A percentile compares a stretch with the other conserved stretches of the same genome.
Conservation (phyloP, 64 coral and sea anemone species). For the Porites lutea region DNA sequence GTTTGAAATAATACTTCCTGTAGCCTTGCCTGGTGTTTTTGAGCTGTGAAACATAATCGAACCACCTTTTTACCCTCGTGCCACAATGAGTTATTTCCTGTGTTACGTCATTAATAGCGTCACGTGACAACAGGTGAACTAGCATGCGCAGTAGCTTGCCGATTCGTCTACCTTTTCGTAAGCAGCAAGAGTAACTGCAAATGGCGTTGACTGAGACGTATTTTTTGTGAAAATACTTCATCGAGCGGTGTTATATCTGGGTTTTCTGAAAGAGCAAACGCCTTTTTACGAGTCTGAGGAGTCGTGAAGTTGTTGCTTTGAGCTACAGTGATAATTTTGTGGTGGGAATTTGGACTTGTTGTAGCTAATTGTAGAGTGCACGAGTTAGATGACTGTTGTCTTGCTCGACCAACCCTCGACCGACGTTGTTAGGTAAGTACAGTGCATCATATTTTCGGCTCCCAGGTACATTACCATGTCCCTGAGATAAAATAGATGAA, state of each 20-base stretch:
- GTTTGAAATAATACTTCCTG: conserved; percentile 18
- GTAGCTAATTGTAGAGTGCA: conserved; percentile 6
- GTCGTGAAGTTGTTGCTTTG: not conserved
- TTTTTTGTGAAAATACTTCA: conserved; percentile 38
- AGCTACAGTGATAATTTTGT: conserved; percentile 26
- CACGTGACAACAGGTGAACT: conserved; percentile 63
- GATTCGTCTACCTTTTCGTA: conserved; percentile 29
- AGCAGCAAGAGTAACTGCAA: conserved; percentile 42
- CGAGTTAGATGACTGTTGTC: conserved; percentile 63
- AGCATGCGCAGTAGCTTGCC: conserved; percentile 28
- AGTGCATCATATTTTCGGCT: not conserved
- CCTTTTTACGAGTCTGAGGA: conserved; percentile 15
- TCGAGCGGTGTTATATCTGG: conserved; percentile 20
- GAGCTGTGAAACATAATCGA: conserved; percentile 14
- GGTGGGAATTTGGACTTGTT: conserved; percentile 40
- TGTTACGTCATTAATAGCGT: conserved; percentile 65
- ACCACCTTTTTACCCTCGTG: conserved; percentile 35
- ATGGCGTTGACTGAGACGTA: conserved; percentile 34
- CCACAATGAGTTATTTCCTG: conserved; percentile 68
- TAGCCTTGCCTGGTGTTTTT: conserved; percentile 2
- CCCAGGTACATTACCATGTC: conserved; percentile 5
- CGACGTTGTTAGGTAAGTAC: conserved; percentile 40
- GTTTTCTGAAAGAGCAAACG: conserved; percentile 20
- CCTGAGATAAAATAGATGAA: not conserved
- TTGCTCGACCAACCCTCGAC: conserved; percentile 40